Evolutionary conservation across 2,888 invertebrate genomes (phyloP).

Genomic region (Tetranychus truncatus): DNA sequence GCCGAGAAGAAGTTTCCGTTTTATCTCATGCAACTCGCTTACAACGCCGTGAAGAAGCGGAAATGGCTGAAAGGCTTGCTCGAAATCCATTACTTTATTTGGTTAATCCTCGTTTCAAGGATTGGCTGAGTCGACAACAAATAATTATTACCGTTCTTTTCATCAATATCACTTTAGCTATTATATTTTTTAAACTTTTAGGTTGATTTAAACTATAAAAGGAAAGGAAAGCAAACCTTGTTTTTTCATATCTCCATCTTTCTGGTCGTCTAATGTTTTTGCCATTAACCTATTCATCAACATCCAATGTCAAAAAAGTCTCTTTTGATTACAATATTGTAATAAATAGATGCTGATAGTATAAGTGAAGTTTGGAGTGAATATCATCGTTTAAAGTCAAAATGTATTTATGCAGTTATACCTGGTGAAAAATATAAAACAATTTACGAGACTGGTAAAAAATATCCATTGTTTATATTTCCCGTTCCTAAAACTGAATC

Average conservation of each 20-base stretch:
- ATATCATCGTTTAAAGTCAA: slow-evolving; percentile 55
- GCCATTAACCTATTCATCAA: no score
- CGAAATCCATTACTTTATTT: slow-evolving; percentile 87
- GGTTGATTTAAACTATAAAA: not conserved
- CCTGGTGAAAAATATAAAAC: slow-evolving; percentile 33
- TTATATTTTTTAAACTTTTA: slow-evolving; percentile 32
- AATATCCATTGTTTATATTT: slow-evolving; percentile 30
- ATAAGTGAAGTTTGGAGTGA: slow-evolving; percentile 56
- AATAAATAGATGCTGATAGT: slow-evolving; percentile 50
- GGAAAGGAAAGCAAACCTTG: no score
- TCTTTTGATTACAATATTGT: slow-evolving; percentile 37
- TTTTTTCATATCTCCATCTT: no score
- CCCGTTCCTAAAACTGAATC: slow-evolving; percentile 26
- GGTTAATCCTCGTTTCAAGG: slow-evolving; percentile 41
- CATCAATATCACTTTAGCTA: slow-evolving; percentile 79
- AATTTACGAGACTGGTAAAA: slow-evolving; percentile 13
- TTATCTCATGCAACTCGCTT: slow-evolving; percentile 42
- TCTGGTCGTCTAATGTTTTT: no score
- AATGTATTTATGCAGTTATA: slow-evolving; percentile 51
- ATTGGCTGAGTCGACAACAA: slow-evolving; percentile 91
- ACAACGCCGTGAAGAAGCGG: slow-evolving; percentile 72
- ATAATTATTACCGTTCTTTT: slow-evolving; percentile 78
- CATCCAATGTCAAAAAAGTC: no score
- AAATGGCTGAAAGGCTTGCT: slow-evolving; percentile 73
- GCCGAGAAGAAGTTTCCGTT: slow-evolving; percentile 81